Evolutionary conservation across 2,113 vertebrate species (phyloP).

Genomic region (Nettapus auritus): DNA sequence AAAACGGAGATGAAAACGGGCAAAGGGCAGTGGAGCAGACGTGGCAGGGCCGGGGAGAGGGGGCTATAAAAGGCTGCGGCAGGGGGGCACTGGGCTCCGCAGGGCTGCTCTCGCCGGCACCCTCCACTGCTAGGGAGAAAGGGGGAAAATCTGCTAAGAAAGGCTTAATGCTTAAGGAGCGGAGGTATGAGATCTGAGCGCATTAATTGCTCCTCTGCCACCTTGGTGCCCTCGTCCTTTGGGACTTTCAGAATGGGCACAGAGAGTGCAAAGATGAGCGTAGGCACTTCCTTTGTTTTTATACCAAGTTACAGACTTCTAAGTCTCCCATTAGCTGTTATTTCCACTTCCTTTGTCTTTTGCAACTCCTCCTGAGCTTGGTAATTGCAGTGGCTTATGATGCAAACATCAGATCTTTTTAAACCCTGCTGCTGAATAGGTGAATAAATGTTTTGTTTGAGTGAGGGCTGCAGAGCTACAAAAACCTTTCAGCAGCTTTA

Average conservation of each 20-base stretch:
- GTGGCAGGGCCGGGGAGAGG: not conserved
- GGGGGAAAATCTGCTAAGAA: not conserved
- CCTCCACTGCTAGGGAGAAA: not conserved
- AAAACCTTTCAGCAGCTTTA: not conserved
- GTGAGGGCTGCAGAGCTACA: not conserved
- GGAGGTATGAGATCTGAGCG: not conserved
- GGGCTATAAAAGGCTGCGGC: not conserved
- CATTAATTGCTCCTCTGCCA: not conserved
- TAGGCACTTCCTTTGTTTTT: not conserved
- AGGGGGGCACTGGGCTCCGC: not conserved
- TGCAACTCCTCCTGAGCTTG: not conserved
- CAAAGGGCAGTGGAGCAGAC: not conserved
- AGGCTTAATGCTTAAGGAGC: not conserved
- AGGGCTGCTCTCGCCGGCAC: not conserved
- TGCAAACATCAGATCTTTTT: not conserved
- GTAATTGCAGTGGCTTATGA: not conserved
- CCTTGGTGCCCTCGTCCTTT: not conserved
- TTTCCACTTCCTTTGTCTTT: not conserved
- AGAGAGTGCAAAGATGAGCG: not conserved
- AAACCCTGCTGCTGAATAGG: not conserved
- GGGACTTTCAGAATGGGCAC: not conserved
- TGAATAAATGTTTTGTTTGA: not conserved
- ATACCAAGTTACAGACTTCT: not conserved
- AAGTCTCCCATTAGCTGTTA: not conserved
- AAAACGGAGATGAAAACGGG: not conserved